A percentile compares a stretch with the other conserved stretches of the same genome.
phyloP scores from a whole-genome alignment of 64 coral and sea anemone genomes.

The Actinia equina region DNA sequence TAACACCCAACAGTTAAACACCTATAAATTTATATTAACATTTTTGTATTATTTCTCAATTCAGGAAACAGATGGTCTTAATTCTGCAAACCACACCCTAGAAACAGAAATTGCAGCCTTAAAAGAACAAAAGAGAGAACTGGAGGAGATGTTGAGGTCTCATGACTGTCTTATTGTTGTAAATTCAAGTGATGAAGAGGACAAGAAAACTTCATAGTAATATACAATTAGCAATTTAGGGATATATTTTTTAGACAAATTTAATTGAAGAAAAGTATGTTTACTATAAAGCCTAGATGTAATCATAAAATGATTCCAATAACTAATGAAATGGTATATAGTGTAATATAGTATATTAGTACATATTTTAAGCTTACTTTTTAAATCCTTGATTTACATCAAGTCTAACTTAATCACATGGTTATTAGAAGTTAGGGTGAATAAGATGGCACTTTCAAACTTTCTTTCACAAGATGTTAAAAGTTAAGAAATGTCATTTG shows the following conservation, averaged over 20 bases:
- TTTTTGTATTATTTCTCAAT: background rate
- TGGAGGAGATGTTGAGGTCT: slow-evolving; percentile 55
- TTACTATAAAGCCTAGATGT: background rate
- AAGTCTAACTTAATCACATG: background rate
- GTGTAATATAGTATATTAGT: background rate
- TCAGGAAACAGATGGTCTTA: slow-evolving; percentile 57
- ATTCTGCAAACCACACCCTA: slow-evolving; percentile 39
- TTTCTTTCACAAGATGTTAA: background rate
- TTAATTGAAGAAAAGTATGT: background rate
- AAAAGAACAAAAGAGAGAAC: slow-evolving; percentile 56
- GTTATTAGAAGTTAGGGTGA: background rate
- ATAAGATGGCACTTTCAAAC: background rate
- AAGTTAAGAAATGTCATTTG: slow-evolving; percentile 5
- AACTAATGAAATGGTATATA: background rate
- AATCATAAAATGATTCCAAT: background rate
- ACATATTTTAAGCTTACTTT: background rate
- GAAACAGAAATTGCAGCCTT: slow-evolving; percentile 60
- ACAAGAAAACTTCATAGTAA: background rate
- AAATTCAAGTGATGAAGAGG: slow-evolving; percentile 18
- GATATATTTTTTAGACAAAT: background rate
- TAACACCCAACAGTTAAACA: too few relatives aligned
- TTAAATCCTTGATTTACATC: background rate
- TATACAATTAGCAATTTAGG: background rate
- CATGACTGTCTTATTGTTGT: slow-evolving; percentile 38
- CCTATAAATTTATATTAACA: background rate